Conservation (phyloP, 2,888 invertebrate genomes). For the Syrphus vitripennis region DNA sequence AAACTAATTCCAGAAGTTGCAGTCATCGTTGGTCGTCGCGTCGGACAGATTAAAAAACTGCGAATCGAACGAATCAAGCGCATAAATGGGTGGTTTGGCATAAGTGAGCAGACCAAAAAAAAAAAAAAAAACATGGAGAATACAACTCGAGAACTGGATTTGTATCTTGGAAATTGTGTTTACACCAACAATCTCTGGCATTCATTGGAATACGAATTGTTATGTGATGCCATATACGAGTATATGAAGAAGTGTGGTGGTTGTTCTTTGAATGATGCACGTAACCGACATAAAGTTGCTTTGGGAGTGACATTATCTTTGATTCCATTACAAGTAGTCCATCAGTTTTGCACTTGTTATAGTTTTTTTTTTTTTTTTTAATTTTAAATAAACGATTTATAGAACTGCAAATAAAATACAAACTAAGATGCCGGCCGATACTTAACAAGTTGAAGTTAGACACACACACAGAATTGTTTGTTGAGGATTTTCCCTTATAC, state of each 20-base stretch:
- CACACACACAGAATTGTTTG: background rate
- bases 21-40: too few relatives aligned
- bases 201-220: constrained; percentile 29
- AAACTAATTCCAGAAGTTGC: constrained; percentile 60
- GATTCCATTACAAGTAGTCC: constrained; percentile 31
- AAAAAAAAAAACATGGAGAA: background rate
- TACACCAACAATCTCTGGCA: constrained; percentile 50
- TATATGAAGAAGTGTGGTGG: constrained; percentile 7
- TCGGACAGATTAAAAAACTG: constrained; percentile 54
- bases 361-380: background rate
- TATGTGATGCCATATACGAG: constrained; percentile 37
- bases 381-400: background rate
- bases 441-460: background rate
- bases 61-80: constrained; percentile 54
- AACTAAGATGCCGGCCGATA: background rate
- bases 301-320: constrained; percentile 23
- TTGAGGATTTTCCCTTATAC: background rate
- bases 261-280: constrained; percentile 26
- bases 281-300: background rate
- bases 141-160: constrained; percentile 38
- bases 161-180: constrained; percentile 47
- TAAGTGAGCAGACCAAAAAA: background rate
- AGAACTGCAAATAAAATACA: background rate
- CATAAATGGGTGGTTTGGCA: constrained; percentile 48
- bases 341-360: constrained; percentile 39